A percentile compares a stretch with the other conserved stretches of the same genome.
Conservation (phyloP, 2,888 invertebrate species). For the Melieria picta region DNA sequence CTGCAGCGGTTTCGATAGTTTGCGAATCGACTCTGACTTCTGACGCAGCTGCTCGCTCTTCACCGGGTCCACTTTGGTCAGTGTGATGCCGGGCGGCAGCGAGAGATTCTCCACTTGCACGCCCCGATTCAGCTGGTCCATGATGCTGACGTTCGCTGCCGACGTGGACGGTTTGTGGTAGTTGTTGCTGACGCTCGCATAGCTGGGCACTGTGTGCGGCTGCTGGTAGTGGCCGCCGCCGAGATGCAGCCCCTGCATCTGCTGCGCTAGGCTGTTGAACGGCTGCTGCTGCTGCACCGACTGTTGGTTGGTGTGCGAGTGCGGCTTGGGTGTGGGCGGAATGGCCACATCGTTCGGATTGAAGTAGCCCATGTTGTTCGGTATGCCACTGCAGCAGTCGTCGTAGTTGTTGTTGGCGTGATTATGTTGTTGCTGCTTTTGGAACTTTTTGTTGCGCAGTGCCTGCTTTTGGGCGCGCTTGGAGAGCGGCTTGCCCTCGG, state of each 20-base stretch:
- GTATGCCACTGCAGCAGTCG: conserved; percentile 57
- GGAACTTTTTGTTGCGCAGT: conserved; percentile 48
- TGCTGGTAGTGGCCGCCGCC: conserved; percentile 44
- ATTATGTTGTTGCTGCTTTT: conserved; percentile 38
- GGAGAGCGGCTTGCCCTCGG: conserved; percentile 35
- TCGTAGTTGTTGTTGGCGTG: conserved; percentile 39
- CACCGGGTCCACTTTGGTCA: conserved; percentile 75
- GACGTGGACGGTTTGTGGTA: conserved; percentile 16
- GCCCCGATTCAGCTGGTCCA: conserved; percentile 66
- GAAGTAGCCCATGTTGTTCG: conserved; percentile 60
- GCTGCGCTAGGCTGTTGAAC: conserved; percentile 52
- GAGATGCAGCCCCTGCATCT: conserved; percentile 57
- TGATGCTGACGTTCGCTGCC: conserved; percentile 62
- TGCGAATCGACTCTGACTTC: conserved; percentile 64
- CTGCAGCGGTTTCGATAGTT: conserved; percentile 58
- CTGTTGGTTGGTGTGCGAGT: conserved; percentile 32
- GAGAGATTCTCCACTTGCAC: conserved; percentile 72
- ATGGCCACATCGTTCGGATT: conserved; percentile 58
- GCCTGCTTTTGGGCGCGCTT: conserved; percentile 43
- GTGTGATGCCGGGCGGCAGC: conserved; percentile 83
- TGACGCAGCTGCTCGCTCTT: conserved; percentile 62
- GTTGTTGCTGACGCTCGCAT: conserved; percentile 37
- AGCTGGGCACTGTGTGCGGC: conserved; percentile 34
- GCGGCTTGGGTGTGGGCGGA: conserved; percentile 41
- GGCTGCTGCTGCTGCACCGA: conserved; percentile 38